These are phyloP conservation scores for Lasioglossum marginatum DNA, from an alignment of 2,888 invertebrate genomes.

Conservation along the genomic window DNA sequence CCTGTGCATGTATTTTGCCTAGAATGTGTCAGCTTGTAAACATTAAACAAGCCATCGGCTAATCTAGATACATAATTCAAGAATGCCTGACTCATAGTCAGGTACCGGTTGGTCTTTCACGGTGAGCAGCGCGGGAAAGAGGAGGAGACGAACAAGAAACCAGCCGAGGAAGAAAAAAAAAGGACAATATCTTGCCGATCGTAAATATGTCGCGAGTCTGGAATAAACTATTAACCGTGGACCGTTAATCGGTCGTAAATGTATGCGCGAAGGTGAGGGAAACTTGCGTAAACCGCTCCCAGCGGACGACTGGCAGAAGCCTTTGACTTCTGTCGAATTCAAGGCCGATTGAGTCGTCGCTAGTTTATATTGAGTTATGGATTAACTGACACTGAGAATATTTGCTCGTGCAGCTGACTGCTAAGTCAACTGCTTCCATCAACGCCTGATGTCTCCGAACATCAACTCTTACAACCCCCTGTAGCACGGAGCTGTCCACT, in stretches of 20 bases:
- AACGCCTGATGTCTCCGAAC: neutral
- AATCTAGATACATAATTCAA: constrained; percentile 73
- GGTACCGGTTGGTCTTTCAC: constrained; percentile 25
- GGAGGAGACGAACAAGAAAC: neutral
- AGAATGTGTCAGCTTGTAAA: constrained; percentile 59
- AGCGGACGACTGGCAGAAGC: constrained; percentile 28
- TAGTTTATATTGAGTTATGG: neutral
- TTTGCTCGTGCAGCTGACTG: neutral
- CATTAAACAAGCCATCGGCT: constrained; percentile 57
- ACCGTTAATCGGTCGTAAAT: constrained; percentile 57
- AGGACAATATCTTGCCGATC: constrained; percentile 28
- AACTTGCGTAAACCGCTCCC: constrained; percentile 37
- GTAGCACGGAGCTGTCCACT: neutral
- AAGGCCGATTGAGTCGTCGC: constrained; percentile 29
- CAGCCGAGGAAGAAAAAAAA: neutral
- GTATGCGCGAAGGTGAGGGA: constrained; percentile 37
- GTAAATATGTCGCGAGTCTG: constrained; percentile 33
- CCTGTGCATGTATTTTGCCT: constrained; percentile 40
- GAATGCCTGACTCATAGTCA: constrained; percentile 61
- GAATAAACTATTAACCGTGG: constrained; percentile 45
- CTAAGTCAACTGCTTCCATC: neutral
- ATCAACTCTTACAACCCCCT: neutral
- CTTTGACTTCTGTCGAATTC: constrained; percentile 35
- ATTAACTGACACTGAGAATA: neutral
- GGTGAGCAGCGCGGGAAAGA: neutral